phyloP scores from a whole-genome alignment of 2,797 vertebrate species.

The Galago senegalensis region DNA sequence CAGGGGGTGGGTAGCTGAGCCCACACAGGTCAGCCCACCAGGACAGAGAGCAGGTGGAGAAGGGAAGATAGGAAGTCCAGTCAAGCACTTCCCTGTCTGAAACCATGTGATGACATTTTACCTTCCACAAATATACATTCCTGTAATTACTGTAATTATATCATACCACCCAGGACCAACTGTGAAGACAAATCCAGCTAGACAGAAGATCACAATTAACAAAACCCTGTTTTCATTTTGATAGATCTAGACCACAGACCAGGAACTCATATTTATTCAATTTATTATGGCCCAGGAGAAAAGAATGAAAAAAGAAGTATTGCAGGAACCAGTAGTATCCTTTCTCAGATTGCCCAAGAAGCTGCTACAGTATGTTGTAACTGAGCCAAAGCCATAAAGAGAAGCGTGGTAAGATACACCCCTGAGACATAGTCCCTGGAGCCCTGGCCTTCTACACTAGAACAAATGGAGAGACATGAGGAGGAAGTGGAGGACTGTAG shows the following conservation, averaged over 20 bases:
- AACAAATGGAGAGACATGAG: background rate
- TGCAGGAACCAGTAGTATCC: background rate
- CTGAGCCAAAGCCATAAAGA: background rate
- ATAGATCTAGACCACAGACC: background rate
- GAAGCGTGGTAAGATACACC: background rate
- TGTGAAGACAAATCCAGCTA: background rate
- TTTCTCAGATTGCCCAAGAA: slow-evolving; percentile 43
- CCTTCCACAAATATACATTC: background rate
- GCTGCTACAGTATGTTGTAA: background rate
- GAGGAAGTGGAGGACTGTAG: background rate
- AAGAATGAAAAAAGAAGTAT: slow-evolving; percentile 8
- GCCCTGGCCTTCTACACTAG: background rate
- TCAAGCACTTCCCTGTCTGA: background rate
- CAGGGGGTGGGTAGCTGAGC: background rate
- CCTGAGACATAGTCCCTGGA: background rate
- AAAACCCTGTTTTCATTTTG: slow-evolving; percentile 17
- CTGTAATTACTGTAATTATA: background rate
- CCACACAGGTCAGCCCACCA: background rate
- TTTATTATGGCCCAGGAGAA: background rate
- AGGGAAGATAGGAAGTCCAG: background rate
- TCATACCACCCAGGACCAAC: background rate
- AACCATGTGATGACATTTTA: background rate
- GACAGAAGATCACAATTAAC: background rate
- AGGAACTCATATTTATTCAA: slow-evolving; percentile 36
- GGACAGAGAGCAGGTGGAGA: background rate